phyloP scores from a whole-genome alignment of 1,140 invertebrate genomes.

The Homalodisca vitripennis region DNA sequence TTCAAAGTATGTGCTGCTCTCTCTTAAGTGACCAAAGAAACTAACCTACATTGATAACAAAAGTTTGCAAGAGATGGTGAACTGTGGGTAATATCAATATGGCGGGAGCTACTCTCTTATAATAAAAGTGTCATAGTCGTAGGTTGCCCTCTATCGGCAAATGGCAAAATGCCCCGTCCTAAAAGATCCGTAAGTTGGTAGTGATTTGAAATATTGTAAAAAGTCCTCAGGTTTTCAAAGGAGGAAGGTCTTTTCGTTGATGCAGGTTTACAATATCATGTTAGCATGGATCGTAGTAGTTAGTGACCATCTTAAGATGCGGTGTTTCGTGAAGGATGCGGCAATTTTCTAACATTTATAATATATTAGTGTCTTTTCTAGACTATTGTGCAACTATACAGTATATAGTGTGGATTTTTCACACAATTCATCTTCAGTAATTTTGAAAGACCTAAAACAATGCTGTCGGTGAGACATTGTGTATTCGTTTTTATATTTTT shows the following conservation, averaged over 20 bases:
- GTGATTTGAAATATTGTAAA: not conserved
- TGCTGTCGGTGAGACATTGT: too few species aligned
- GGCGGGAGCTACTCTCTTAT: slow-evolving; percentile 37
- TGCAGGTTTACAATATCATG: not conserved
- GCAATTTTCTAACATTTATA: too few species aligned
- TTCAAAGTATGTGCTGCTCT: not conserved
- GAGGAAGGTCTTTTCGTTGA: not conserved
- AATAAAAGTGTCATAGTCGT: slow-evolving; percentile 32
- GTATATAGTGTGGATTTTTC: too few species aligned
- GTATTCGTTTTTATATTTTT: too few species aligned
- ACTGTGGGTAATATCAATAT: slow-evolving; percentile 39
- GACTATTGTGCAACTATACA: too few species aligned
- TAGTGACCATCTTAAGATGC: not conserved
- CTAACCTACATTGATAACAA: not conserved
- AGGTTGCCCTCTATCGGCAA: slow-evolving; percentile 20
- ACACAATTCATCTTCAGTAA: too few species aligned
- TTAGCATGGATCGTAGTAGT: not conserved
- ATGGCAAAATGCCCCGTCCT: slow-evolving; percentile 39
- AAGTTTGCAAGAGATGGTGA: not conserved
- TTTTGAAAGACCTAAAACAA: too few species aligned
- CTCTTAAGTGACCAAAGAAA: not conserved
- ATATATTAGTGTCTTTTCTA: too few species aligned
- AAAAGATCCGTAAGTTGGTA: slow-evolving; percentile 33
- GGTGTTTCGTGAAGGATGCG: too few species aligned
- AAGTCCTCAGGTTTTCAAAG: not conserved